These are phyloP conservation scores for Notodonta ziczac DNA, from an alignment of 2,888 invertebrate species.

Conservation along the genomic window DNA sequence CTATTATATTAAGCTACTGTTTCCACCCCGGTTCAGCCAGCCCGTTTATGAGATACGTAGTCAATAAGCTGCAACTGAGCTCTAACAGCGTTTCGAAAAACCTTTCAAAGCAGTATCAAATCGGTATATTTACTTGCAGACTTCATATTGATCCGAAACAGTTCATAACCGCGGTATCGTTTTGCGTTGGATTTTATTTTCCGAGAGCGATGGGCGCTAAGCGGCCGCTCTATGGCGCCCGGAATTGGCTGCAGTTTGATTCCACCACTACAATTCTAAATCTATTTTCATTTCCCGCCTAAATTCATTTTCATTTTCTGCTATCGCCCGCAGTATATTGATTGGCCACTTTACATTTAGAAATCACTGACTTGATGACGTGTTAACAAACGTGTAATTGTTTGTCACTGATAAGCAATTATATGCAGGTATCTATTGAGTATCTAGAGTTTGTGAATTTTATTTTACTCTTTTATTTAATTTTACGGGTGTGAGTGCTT, in stretches of 20 bases:
- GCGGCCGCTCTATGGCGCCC: constrained; percentile 19
- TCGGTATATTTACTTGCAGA: too few species aligned
- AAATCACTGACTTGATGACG: constrained; percentile 27
- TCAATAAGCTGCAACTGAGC: too few species aligned
- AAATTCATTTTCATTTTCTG: constrained; percentile 54
- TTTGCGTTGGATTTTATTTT: constrained; percentile 32
- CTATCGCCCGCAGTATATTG: constrained; percentile 51
- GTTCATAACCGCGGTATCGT: constrained; percentile 14
- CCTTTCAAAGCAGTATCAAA: too few species aligned
- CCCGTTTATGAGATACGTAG: too few species aligned
- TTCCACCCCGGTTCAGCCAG: too few species aligned
- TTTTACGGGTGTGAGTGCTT: too few species aligned
- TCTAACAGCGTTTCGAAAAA: too few species aligned
- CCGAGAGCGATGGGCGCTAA: constrained; percentile 32
- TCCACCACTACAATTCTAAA: constrained; percentile 50
- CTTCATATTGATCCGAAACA: too few species aligned
- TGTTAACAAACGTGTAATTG: neutral
- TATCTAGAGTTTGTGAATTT: too few species aligned
- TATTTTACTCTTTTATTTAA: too few species aligned
- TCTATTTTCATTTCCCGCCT: constrained; percentile 54
- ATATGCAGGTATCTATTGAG: too few species aligned
- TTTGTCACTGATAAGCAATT: neutral
- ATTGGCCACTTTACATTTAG: constrained; percentile 49
- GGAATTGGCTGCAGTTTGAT: constrained; percentile 47
- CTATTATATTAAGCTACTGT: too few species aligned